These are phyloP conservation scores for Phalacrocorax carbo DNA, from an alignment of 2,113 vertebrate species.

Conservation along the genomic window DNA sequence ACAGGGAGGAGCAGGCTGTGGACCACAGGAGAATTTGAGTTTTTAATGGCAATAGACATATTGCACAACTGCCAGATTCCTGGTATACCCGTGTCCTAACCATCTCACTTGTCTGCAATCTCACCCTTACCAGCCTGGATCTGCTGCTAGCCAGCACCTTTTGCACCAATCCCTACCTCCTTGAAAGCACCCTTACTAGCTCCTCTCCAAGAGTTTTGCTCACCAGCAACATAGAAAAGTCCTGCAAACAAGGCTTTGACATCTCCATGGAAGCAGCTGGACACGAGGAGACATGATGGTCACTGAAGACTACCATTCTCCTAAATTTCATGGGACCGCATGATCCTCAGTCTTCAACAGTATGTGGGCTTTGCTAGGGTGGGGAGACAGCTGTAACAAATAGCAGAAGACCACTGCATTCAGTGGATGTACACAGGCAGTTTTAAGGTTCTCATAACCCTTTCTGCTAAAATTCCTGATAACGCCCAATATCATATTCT, in stretches of 20 bases:
- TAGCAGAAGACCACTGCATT: background rate
- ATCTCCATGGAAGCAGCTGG: background rate
- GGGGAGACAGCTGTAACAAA: background rate
- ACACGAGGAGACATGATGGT: background rate
- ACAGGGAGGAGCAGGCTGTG: background rate
- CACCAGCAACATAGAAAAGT: background rate
- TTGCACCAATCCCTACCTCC: background rate
- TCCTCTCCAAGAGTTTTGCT: background rate
- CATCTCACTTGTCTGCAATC: fast-evolving
- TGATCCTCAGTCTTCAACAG: background rate
- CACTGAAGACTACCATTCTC: background rate
- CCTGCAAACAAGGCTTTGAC: background rate
- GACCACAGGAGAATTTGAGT: background rate
- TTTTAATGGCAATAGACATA: fast-evolving
- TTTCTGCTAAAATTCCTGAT: background rate
- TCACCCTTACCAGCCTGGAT: background rate
- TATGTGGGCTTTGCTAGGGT: fast-evolving
- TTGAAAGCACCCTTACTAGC: background rate
- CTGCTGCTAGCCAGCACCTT: background rate
- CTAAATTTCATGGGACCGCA: background rate
- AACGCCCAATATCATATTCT: background rate
- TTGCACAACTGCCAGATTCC: background rate
- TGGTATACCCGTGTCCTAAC: background rate
- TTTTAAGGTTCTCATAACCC: background rate
- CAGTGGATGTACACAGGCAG: fast-evolving